Evolutionary conservation across 2,113 vertebrate genomes (phyloP).

Genomic region (Oryzias javanicus): DNA sequence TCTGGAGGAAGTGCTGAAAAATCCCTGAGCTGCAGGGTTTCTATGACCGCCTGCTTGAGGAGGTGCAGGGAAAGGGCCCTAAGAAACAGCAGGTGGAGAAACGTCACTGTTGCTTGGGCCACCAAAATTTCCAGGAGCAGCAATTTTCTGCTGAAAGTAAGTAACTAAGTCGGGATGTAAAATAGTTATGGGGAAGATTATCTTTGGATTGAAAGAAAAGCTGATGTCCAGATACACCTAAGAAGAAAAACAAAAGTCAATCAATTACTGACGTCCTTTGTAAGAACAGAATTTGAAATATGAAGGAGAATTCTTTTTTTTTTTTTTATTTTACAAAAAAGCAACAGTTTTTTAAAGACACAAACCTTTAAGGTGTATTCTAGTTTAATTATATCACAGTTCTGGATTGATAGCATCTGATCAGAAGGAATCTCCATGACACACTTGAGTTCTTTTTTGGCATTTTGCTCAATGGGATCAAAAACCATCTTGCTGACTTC

Average conservation of each 20-base stretch:
- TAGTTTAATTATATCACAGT: slow-evolving; percentile 67
- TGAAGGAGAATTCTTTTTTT: no score
- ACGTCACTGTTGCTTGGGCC: slow-evolving; percentile 47
- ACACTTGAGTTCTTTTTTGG: slow-evolving; percentile 38
- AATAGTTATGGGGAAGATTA: slow-evolving; percentile 65
- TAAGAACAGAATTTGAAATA: no score
- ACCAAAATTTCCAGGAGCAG: slow-evolving; percentile 17
- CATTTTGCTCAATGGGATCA: slow-evolving; percentile 31
- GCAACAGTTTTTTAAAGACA: no score
- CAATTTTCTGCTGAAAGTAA: neutral
- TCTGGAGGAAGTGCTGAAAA: slow-evolving; percentile 24
- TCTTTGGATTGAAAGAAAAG: slow-evolving; percentile 65
- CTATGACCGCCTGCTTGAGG: slow-evolving; percentile 11
- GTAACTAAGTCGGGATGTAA: slow-evolving; percentile 22
- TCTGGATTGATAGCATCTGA: slow-evolving; percentile 37
- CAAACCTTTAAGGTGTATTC: slow-evolving; percentile 71
- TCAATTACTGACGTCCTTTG: neutral
- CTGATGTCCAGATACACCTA: slow-evolving; percentile 76
- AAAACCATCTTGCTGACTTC: slow-evolving; percentile 47
- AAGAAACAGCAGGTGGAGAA: neutral
- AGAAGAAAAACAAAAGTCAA: slow-evolving; percentile 1
- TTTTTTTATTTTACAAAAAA: no score
- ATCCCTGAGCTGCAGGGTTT: slow-evolving; percentile 22
- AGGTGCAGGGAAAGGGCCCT: slow-evolving; percentile 20
- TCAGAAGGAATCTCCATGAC: slow-evolving; percentile 50